phyloP scores from a whole-genome alignment of 1,140 invertebrate genomes.

The Drosophila repletoides region DNA sequence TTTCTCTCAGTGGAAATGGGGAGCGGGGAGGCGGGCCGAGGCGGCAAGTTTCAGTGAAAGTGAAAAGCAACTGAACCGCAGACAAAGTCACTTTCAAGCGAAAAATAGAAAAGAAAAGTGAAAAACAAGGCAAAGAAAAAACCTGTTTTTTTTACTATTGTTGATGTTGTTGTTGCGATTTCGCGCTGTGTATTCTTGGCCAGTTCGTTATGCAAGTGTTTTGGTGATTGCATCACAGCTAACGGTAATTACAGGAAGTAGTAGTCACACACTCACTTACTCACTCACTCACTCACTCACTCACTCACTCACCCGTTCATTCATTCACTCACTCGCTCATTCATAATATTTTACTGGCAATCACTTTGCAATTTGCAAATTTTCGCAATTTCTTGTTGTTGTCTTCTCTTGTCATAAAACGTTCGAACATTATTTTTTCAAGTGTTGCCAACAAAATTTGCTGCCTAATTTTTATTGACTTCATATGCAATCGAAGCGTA shows the following conservation, averaged over 20 bases:
- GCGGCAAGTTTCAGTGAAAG: conserved; percentile 57
- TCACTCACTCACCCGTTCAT: conserved; percentile 2
- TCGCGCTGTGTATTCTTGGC: conserved; percentile 64
- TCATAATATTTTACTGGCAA: conserved; percentile 9
- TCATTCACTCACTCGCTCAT: neutral
- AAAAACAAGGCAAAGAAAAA: conserved; percentile 36
- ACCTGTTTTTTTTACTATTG: conserved; percentile 37
- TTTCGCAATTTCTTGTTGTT: conserved; percentile 33
- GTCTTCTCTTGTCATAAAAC: conserved; percentile 22
- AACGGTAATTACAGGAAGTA: conserved; percentile 69
- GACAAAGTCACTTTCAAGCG: conserved; percentile 13
- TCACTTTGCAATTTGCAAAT: conserved; percentile 28
- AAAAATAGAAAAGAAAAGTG: conserved; percentile 45
- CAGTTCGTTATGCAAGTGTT: conserved; percentile 69
- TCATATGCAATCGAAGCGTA: conserved; percentile 42
- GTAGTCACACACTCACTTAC: neutral
- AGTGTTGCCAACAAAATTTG: neutral
- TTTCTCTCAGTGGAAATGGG: neutral
- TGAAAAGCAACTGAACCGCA: conserved; percentile 46
- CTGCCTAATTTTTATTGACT: conserved; percentile 11
- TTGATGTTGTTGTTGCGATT: conserved; percentile 5
- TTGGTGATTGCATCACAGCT: conserved; percentile 56
- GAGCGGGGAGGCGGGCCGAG: neutral
- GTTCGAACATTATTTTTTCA: conserved; percentile 10
- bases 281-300: conserved; percentile 11